phyloP scores from a whole-genome alignment of 2,888 invertebrate species.

The Drosophila parthenogenetica region DNA sequence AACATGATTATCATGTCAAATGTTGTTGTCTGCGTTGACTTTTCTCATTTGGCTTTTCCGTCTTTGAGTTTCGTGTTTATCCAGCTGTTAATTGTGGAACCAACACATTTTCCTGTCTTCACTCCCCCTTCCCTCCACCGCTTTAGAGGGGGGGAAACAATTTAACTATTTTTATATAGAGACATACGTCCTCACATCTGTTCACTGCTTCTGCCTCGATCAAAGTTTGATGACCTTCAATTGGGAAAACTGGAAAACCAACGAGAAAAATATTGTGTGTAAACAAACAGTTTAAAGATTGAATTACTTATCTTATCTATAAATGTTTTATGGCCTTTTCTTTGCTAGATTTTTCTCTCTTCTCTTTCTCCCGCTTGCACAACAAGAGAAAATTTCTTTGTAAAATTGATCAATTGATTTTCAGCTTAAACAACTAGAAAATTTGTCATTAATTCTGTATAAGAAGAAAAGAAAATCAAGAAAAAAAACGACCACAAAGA shows the following conservation, averaged over 20 bases:
- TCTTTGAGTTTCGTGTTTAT: conserved; percentile 55
- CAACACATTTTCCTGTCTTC: conserved; percentile 15
- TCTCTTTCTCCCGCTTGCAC: conserved; percentile 18
- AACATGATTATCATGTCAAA: conserved; percentile 21
- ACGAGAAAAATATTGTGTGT: conserved; percentile 28
- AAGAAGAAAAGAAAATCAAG: conserved; percentile 10
- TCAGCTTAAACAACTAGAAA: conserved; percentile 20
- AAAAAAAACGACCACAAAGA: background rate
- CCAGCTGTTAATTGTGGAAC: conserved; percentile 73
- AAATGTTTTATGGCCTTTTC: conserved; percentile 1
- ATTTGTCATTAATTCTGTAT: conserved; percentile 40
- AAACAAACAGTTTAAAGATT: conserved; percentile 54
- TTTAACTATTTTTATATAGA: conserved; percentile 59
- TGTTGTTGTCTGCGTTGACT: conserved; percentile 40
- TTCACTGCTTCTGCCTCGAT: conserved; percentile 18
- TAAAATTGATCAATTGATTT: conserved; percentile 55
- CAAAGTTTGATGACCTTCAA: conserved; percentile 76
- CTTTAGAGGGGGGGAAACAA: conserved; percentile 19
- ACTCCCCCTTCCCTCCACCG: background rate
- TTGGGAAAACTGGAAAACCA: conserved; percentile 9
- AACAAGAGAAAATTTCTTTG: conserved; percentile 26
- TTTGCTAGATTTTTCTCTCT: background rate
- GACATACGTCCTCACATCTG: conserved; percentile 26
- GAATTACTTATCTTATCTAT: conserved; percentile 28
- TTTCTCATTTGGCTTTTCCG: conserved; percentile 41